phyloP scores from a whole-genome alignment of 2,113 vertebrate genomes.

The Mustela lutreola region DNA sequence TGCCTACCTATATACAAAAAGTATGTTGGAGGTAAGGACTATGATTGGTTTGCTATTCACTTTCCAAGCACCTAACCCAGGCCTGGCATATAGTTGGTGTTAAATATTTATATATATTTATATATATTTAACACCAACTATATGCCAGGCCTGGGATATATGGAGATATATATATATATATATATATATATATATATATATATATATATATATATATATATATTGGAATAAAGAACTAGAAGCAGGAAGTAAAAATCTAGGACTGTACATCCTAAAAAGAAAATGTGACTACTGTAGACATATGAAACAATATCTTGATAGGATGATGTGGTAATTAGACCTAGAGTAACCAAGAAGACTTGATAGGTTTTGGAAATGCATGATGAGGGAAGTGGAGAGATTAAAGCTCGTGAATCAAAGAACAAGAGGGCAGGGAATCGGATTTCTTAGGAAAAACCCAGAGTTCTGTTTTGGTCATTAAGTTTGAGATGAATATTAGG shows the following conservation, averaged over 20 bases:
- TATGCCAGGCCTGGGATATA: not conserved
- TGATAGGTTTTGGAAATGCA: not conserved
- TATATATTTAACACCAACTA: not conserved
- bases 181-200: not conserved
- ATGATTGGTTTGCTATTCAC: not conserved
- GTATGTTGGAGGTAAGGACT: not conserved
- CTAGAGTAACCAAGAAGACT: not conserved
- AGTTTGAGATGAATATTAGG: not conserved
- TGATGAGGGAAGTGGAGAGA: not conserved
- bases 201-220: not conserved
- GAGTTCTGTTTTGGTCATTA: not conserved
- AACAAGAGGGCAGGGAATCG: not conserved
- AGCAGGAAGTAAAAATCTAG: not conserved
- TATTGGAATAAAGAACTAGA: not conserved
- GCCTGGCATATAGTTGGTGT: not conserved
- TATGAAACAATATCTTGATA: not conserved
- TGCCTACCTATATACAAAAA: not conserved
- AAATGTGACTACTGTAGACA: not conserved
- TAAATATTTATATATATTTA: not conserved
- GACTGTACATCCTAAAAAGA: not conserved
- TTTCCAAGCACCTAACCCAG: not conserved
- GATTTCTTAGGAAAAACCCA: not conserved
- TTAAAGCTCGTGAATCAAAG: not conserved
- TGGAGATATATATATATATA: not conserved
- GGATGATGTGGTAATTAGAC: not conserved